Evolutionary conservation across 2,888 invertebrate species (phyloP).

Genomic region (Eumacrocentrus americanus): DNA sequence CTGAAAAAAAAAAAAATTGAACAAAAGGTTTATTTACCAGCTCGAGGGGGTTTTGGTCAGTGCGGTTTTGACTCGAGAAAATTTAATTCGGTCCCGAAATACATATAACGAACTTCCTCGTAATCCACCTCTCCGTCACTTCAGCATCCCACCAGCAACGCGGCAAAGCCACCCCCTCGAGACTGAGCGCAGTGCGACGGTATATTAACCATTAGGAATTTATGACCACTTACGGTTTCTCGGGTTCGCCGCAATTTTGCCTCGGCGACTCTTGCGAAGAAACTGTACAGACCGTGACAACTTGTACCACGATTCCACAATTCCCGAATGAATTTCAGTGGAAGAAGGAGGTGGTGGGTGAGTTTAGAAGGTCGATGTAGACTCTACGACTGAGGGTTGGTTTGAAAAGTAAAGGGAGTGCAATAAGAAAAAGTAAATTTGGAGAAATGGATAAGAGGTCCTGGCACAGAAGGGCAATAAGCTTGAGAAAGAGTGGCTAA

Average conservation of each 20-base stretch:
- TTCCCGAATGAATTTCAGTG: slow-evolving; percentile 14
- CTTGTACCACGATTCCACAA: slow-evolving; percentile 1
- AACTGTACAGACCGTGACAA: slow-evolving; percentile 15
- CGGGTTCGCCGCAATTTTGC: slow-evolving; percentile 42
- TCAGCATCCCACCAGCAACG: slow-evolving; percentile 16
- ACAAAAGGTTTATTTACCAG: slow-evolving; percentile 23
- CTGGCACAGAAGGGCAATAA: slow-evolving; percentile 16
- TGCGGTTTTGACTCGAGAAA: slow-evolving; percentile 36
- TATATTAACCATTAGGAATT: slow-evolving; percentile 54
- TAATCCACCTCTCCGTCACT: slow-evolving; percentile 30
- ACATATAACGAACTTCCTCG: slow-evolving; percentile 34
- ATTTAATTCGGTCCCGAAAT: slow-evolving; percentile 45
- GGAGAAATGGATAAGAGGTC: slow-evolving; percentile 12
- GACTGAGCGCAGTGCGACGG: slow-evolving; percentile 32
- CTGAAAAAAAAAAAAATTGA: not conserved
- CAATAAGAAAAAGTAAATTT: slow-evolving; percentile 11
- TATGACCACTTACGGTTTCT: slow-evolving; percentile 46
- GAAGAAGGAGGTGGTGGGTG: not conserved
- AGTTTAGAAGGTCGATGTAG: slow-evolving; percentile 27
- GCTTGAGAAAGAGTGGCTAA: slow-evolving; percentile 12
- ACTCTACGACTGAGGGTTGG: slow-evolving; percentile 23
- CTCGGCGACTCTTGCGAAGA: slow-evolving; percentile 24
- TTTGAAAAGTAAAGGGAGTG: slow-evolving; percentile 15
- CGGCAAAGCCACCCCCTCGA: slow-evolving; percentile 10
- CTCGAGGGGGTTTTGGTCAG: slow-evolving; percentile 33